A percentile compares a stretch with the other conserved stretches of the same genome.
Conservation (phyloP, 1,140 invertebrate species). For the Paraescarpia echinospica region DNA sequence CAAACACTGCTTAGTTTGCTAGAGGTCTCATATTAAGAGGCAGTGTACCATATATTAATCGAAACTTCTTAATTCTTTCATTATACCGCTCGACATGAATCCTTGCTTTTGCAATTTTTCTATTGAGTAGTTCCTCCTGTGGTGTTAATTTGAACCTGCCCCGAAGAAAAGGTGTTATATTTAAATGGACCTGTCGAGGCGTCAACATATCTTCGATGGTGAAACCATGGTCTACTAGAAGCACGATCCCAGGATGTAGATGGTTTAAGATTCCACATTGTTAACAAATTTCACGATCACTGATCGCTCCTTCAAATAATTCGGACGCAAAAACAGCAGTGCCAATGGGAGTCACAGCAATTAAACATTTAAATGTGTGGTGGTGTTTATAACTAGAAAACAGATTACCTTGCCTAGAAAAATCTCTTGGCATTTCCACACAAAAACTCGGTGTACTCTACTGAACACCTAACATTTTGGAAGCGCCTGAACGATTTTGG, state of each 20-base stretch:
- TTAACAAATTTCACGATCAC: conserved; percentile 19
- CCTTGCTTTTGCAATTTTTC: conserved; percentile 26
- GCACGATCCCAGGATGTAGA: conserved; percentile 28
- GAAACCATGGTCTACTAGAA: conserved; percentile 34
- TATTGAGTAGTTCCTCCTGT: conserved; percentile 25
- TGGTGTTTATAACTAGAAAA: conserved; percentile 27
- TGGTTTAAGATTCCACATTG: conserved; percentile 31
- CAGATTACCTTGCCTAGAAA: conserved; percentile 24
- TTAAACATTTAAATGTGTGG: conserved; percentile 27
- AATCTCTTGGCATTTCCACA: conserved; percentile 19
- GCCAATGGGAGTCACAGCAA: conserved; percentile 23
- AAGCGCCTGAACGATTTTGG: conserved; percentile 21
- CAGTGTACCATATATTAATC: not conserved
- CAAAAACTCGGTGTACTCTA: conserved; percentile 25
- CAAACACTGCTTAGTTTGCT: conserved; percentile 17
- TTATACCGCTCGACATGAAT: conserved; percentile 26
- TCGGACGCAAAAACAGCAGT: conserved; percentile 22
- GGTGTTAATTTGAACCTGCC: conserved; percentile 30
- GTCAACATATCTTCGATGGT: conserved; percentile 34
- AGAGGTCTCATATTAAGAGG: conserved; percentile 18
- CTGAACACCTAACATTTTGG: conserved; percentile 13
- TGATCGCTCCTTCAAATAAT: conserved; percentile 20
- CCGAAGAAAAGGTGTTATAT: conserved; percentile 35
- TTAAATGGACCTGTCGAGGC: conserved; percentile 28
- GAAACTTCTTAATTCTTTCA: conserved; percentile 27